Percentiles rank a stretch among this genome's conserved stretches.
These are phyloP conservation scores for Triplophysa tibetana DNA, from an alignment of 2,113 vertebrate species.

Conservation along the genomic window DNA sequence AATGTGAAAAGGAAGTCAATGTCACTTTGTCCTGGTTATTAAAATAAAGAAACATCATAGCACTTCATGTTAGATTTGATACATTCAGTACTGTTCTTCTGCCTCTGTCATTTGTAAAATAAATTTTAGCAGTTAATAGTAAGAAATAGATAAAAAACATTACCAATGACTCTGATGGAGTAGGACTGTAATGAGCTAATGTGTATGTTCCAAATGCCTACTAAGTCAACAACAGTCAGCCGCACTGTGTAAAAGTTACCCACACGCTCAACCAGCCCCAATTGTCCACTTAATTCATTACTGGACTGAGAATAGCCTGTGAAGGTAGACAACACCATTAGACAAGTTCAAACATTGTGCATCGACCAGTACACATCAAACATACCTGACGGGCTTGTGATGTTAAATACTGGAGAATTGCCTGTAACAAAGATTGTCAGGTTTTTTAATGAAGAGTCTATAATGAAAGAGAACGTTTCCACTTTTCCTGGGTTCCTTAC, in stretches of 20 bases:
- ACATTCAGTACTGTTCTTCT: no score
- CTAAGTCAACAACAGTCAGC: conserved; percentile 53
- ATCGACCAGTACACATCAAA: no score
- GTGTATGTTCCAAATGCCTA: conserved; percentile 65
- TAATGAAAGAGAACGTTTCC: conserved; percentile 59
- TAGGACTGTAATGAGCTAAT: conserved; percentile 61
- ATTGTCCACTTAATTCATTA: conserved; percentile 54
- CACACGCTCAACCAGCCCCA: conserved; percentile 56
- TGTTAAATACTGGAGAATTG: conserved; percentile 56
- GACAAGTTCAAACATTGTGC: no score
- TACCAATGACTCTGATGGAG: conserved; percentile 70
- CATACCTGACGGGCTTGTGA: conserved; percentile 66
- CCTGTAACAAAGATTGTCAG: conserved; percentile 69
- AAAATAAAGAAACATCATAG: neutral
- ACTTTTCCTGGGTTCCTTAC: conserved; percentile 55
- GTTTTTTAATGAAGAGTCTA: conserved; percentile 66
- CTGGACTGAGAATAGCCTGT: conserved; percentile 65
- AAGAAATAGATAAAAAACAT: neutral
- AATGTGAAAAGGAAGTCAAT: conserved; percentile 67
- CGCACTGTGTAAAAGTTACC: conserved; percentile 64
- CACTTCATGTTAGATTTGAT: no score
- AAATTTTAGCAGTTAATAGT: no score
- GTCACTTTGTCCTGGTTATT: conserved; percentile 64
- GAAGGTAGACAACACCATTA: neutral
- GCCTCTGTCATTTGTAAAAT: no score